Conservation (phyloP, 2,113 vertebrate species). For the Silurus meridionalis region DNA sequence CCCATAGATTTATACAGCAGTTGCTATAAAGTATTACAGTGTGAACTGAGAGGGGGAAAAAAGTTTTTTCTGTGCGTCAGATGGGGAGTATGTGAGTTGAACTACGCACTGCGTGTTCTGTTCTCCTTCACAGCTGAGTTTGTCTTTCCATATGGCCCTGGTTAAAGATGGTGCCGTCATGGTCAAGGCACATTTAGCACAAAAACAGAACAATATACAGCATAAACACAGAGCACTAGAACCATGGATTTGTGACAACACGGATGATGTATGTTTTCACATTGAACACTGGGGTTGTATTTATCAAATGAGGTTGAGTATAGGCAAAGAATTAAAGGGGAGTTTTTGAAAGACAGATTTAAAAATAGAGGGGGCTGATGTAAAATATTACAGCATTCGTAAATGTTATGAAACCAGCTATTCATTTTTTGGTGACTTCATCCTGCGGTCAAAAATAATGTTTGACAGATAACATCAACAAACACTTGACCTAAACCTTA, state of each 20-base stretch:
- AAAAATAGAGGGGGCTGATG: constrained; percentile 19
- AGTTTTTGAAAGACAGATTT: constrained; percentile 37
- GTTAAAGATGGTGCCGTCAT: constrained; percentile 57
- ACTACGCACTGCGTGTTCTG: constrained; percentile 37
- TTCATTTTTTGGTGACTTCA: constrained; percentile 1
- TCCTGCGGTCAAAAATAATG: neutral
- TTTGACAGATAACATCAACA: constrained; percentile 23
- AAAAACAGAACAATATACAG: constrained; percentile 30
- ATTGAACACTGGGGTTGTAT: constrained; percentile 52
- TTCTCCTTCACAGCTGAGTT: constrained; percentile 49
- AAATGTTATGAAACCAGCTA: neutral
- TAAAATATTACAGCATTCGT: constrained; percentile 5
- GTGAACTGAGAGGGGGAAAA: neutral
- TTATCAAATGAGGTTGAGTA: constrained; percentile 20
- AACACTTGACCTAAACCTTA: neutral
- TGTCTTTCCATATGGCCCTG: constrained; percentile 61
- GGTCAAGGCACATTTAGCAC: constrained; percentile 58
- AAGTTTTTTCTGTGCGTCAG: neutral
- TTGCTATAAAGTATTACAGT: constrained; percentile 19
- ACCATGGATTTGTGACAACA: constrained; percentile 33
- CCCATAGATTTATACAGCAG: neutral
- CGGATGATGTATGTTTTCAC: constrained; percentile 51
- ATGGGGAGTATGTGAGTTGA: constrained; percentile 51
- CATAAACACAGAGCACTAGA: constrained; percentile 28
- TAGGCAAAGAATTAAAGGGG: constrained; percentile 42